Evolutionary conservation across 2,113 vertebrate genomes (phyloP), one percentile per base, ranked within the genome.

Genomic region (Caloenas nicobarica): DNA sequence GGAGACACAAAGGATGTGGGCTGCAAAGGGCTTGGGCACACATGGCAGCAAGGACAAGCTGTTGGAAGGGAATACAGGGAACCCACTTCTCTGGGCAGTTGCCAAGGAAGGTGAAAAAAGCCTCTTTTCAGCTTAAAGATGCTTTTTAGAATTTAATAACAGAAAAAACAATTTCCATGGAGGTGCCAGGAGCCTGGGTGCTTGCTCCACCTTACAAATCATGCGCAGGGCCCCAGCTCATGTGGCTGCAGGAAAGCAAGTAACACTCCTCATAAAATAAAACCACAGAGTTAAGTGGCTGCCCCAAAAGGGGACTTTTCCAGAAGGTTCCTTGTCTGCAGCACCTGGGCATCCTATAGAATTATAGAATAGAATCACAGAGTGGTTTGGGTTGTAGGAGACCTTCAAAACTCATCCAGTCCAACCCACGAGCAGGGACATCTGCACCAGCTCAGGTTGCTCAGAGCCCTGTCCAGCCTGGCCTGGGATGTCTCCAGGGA

Each of bases 11-110:
- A 40, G 60, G 54, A 0, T 38, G 17, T 7, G 31, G 46, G 42
- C 25, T 22, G 11, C 4, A 7, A 38, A 79, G 21, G 77, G 48
- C 24, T 15, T 61, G 31, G 34, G 24, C 21, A 69, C 68, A 28
- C 6, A 8, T 14, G 13, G 33, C 50, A 87, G 15, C 0, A 2
- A 73, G 68, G 72, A 73, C 23, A 50, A 60, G 50, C 13, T 33
- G 5, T 16, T 28, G 26, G 11, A n/a, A 3, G 15, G 4, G 1
- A 22, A 36, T 19, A 19, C 0, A 1, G 28, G n/a, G 38, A 78
- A 18, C 13, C 26, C 11, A 0, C 34, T 65, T 51, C 24, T 21
- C 51, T 40, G 22, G 10, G 14, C 17, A n/a, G 73, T 3, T 13
- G 40, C 72, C 1, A 3, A 60, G 53, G n/a, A 61, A 70, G 16